Evolutionary conservation across 2,797 vertebrate species (phyloP).

Genomic region (Monodelphis domestica): DNA sequence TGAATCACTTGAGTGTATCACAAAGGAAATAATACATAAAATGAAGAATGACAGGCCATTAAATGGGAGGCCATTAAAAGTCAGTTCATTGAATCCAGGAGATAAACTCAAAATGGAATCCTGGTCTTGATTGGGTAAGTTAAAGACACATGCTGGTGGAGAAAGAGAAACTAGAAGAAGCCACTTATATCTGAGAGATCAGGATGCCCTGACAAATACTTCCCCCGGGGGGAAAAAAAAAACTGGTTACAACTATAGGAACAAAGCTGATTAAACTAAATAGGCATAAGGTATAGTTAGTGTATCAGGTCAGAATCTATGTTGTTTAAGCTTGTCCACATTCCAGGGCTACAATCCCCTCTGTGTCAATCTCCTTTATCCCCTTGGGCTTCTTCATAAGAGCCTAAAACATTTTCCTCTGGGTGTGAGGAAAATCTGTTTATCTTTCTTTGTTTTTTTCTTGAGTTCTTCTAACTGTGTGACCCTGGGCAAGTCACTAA

Average conservation of each 20-base stretch:
- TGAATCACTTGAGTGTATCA: background rate
- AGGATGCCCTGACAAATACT: background rate
- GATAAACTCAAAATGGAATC: background rate
- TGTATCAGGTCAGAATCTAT: too few relatives aligned
- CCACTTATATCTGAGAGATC: background rate
- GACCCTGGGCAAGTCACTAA: too few relatives aligned
- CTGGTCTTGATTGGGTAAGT: background rate
- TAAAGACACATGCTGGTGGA: background rate
- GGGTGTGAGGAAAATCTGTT: background rate
- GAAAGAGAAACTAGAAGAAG: background rate
- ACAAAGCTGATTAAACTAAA: too few relatives aligned
- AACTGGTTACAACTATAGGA: too few relatives aligned
- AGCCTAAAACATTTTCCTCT: background rate
- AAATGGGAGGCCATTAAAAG: background rate
- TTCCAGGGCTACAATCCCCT: background rate
- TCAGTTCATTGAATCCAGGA: background rate
- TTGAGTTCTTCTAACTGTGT: too few relatives aligned
- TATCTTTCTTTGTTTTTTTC: background rate
- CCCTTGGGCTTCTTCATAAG: background rate
- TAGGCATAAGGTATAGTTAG: too few relatives aligned
- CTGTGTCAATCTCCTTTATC: background rate
- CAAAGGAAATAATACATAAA: background rate
- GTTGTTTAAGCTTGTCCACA: background rate
- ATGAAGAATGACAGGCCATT: background rate
- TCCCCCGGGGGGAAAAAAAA: too few relatives aligned